Percentiles rank a stretch among this genome's conserved stretches.
Evolutionary conservation across 2,113 vertebrate genomes (phyloP).

Genomic region (Mesitornis unicolor): DNA sequence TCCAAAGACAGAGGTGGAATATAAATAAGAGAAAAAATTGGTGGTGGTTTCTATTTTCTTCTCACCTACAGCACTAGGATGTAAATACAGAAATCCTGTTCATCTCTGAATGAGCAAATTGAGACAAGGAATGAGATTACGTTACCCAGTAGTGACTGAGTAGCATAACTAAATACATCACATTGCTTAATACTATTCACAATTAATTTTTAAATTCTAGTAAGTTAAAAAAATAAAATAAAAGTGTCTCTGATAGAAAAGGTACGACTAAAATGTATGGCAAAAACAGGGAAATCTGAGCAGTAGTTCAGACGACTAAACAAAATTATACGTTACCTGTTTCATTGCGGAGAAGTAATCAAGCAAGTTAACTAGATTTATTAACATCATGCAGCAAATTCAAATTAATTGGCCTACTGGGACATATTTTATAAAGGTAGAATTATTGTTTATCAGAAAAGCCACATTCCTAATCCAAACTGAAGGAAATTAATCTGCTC

Average conservation of each 20-base stretch:
- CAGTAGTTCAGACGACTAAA: background rate
- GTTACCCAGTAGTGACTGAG: background rate
- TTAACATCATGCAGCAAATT: background rate
- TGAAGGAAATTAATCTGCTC: background rate
- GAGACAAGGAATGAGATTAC: background rate
- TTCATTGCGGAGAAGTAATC: background rate
- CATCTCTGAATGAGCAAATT: background rate
- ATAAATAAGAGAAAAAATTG: conserved; percentile 26
- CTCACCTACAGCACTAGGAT: background rate
- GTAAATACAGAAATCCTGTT: background rate
- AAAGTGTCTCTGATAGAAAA: background rate
- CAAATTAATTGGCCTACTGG: background rate
- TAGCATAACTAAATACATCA: background rate
- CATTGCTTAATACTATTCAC: background rate
- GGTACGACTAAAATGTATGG: background rate
- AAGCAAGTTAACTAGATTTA: background rate
- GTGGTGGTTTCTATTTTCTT: background rate
- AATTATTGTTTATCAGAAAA: background rate
- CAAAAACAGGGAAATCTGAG: background rate
- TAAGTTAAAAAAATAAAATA: background rate
- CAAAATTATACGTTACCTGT: background rate
- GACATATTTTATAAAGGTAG: background rate
- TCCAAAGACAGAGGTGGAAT: background rate
- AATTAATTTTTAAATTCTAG: background rate
- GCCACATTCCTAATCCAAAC: background rate